Base-by-base conservation (phyloP, 2,797 vertebrate species). In the Acipenser transmontanus region DNA sequence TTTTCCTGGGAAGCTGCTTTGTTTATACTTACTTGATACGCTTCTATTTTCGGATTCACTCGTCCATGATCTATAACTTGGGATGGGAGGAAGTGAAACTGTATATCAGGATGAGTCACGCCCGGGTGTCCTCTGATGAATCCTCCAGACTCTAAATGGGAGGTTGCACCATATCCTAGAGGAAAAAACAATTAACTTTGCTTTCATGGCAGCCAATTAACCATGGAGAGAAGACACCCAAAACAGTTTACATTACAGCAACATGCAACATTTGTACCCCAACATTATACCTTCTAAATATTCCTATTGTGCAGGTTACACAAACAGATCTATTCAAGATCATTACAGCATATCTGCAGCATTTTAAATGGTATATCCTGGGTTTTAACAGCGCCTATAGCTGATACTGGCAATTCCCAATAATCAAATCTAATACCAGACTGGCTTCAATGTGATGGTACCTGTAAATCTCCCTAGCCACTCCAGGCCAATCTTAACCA, bases 41-140 rank as follows among this genome's bases (percentile, higher is more conserved):
- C 97, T 72, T 99, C 97, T 48, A 87, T 71, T 61, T 89, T 86
- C 4, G 95, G 84, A 51, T 84, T 76, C 47, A 89, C 82, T 0
- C 97, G 86, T 0, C 97, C 97, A 0, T 99, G 97, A 74, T 99
- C 95, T 62, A 98, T 95, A 73, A 99, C 95, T 77, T 97, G 95
- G 0, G 95, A 96, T 0, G 97, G 97, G 64, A 99, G 85, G 75
- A 99, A 99, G 72, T 99, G 97, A 81, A 96, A 98, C 88, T 99
- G 95, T 73, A 99, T 93, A 73, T 99, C 92, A 0, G 97, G 97
- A 71, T 99, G 94, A 60, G 87, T 50, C 70, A 98, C 82, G 0
- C 82, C 85, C 0, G 93, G 83, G 12, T 79, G 81, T 74, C 95
- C 95, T 67, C 96, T 90, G 74, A 99, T 94, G 77, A 99, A 99